phyloP scores from a whole-genome alignment of 2,888 invertebrate genomes.

The Ditula angustiorana region DNA sequence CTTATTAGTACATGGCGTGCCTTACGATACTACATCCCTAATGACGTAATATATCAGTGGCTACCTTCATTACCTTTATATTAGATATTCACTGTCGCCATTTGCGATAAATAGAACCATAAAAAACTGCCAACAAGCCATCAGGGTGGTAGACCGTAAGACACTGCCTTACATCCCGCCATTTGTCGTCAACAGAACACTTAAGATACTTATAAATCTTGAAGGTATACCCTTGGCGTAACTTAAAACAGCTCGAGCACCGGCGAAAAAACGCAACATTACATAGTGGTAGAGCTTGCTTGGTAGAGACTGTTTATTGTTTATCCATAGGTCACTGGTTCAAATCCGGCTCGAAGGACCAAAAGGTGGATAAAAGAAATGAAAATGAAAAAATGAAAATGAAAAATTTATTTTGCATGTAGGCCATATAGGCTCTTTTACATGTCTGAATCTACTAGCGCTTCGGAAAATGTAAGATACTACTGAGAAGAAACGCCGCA shows the following conservation, averaged over 20 bases:
- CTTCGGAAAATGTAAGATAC: too few species aligned
- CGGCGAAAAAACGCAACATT: not conserved
- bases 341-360: conserved; percentile 87
- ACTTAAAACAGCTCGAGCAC: not conserved
- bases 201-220: conserved; percentile 37
- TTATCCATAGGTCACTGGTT: conserved; percentile 87
- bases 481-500: too few species aligned
- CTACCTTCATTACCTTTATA: not conserved
- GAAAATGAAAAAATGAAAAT: too few species aligned
- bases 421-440: too few species aligned
- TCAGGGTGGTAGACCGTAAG: conserved; percentile 8
- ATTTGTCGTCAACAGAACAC: conserved; percentile 38
- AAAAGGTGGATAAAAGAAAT: too few species aligned
- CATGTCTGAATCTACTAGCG: too few species aligned
- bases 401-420: too few species aligned
- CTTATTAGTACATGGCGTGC: too few species aligned
- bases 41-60: not conserved
- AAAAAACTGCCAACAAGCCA: conserved; percentile 29
- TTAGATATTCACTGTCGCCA: not conserved
- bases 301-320: too few species aligned
- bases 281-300: not conserved
- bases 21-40: not conserved
- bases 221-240: conserved; percentile 7
- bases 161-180: conserved; percentile 13
- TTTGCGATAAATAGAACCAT: conserved; percentile 12